Conservation (phyloP, 2,797 vertebrate species). For the Garrulus glandarius region DNA sequence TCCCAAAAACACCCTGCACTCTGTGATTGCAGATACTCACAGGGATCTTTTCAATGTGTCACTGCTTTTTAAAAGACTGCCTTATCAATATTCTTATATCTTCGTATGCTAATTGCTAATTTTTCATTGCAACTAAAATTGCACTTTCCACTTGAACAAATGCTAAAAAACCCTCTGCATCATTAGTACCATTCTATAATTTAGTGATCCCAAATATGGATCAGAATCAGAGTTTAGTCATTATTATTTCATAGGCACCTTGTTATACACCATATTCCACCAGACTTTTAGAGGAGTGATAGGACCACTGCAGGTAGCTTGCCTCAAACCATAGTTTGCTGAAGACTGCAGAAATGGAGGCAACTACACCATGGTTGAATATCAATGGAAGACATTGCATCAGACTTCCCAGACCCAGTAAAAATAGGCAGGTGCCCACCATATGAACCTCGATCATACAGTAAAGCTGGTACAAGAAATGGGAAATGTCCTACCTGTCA, state of each 20-base stretch:
- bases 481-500: neutral
- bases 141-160: neutral
- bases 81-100: neutral
- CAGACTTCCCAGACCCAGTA: neutral
- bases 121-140: neutral
- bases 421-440: neutral
- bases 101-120: neutral
- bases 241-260: neutral
- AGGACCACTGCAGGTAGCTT: neutral
- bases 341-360: neutral
- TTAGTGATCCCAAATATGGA: neutral
- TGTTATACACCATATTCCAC: neutral
- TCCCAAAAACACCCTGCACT: neutral
- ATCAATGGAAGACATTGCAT: neutral
- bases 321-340: neutral
- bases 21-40: neutral
- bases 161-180: neutral
- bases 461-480: neutral
- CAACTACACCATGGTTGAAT: neutral
- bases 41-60: neutral
- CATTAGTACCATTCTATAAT: neutral
- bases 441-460: neutral
- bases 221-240: neutral
- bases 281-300: neutral
- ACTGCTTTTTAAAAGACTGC: neutral